Evolutionary conservation across 2,113 vertebrate species (phyloP), one percentile per base, ranked within the genome.

Genomic region (Corythoichthys intestinalis): DNA sequence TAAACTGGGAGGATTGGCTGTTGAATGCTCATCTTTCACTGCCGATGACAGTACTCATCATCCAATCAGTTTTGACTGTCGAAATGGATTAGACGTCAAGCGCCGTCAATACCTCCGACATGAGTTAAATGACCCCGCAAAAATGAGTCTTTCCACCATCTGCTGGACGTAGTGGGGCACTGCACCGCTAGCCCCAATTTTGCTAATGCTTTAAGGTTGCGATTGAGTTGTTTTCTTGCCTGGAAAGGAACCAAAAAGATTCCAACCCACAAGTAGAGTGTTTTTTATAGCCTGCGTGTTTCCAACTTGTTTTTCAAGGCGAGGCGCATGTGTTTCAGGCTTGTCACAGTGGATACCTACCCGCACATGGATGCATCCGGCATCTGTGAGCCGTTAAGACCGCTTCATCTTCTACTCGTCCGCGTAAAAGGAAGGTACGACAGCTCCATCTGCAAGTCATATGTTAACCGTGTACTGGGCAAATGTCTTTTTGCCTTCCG

Each of bases 301-400:
- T 37, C 34, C 28, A 28, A 20, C 9, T 46, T 20, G 20, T 48
- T 28, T 44, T 44, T 44, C 41, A 44, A 44, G 41, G 41, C 41
- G 9, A 63, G 2, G 61, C 6, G n/a, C 61, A 63, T 34, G 20
- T 63, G 61, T 63, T 63, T 63, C 5, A 20, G 44, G 13, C 61
- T 47, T 34, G 61, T 63, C 61, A 48, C 61, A 63, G 44, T 34
- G 41, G 61, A 63, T 63, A 63, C 60, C 60, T 44, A 15, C 58
- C 37, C 9, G 53, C 20, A n/a, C 53, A 56, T 2, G 2, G 56
- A 13, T 12, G 34, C 56, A 58, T 9, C 15, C 44, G 6, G 61
- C 61, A 48, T 63, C 61, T 63, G 61, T 34, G 61, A 63, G 44
- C 44, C 39, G 44, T 63, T 63, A 63, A 63, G 44, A 34, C 4